Conservation (phyloP, 1,140 invertebrate species). For the Drosophila sucinea region DNA sequence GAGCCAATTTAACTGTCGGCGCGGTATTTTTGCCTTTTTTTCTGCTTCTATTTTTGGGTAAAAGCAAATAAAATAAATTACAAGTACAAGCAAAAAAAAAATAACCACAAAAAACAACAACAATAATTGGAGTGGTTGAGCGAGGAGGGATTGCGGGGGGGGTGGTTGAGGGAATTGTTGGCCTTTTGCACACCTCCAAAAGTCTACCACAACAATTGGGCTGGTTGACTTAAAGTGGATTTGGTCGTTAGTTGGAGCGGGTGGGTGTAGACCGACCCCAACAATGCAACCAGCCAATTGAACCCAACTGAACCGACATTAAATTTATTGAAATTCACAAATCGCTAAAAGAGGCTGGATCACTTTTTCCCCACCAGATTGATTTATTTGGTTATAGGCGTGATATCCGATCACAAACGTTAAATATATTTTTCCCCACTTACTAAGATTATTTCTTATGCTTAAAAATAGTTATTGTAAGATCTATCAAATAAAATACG, state of each 20-base stretch:
- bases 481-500: too few relatives aligned
- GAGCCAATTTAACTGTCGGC: constrained; percentile 49
- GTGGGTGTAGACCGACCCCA: background rate
- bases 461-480: too few relatives aligned
- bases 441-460: too few relatives aligned
- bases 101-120: constrained; percentile 20
- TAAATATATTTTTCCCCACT: too few relatives aligned
- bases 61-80: constrained; percentile 61
- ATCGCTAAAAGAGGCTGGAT: constrained; percentile 1
- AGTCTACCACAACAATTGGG: constrained; percentile 42
- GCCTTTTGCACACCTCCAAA: constrained; percentile 36
- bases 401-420: background rate
- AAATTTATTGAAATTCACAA: constrained; percentile 8
- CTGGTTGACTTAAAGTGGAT: constrained; percentile 43
- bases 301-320: constrained; percentile 24
- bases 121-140: constrained; percentile 3
- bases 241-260: constrained; percentile 36
- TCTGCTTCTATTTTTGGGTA: constrained; percentile 30
- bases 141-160: background rate
- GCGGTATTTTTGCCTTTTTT: constrained; percentile 33
- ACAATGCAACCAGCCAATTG: constrained; percentile 13
- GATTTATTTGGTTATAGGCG: background rate
- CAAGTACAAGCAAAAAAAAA: constrained; percentile 34
- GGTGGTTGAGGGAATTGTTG: constrained; percentile 14
- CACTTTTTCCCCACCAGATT: background rate